A percentile compares a stretch with the other conserved stretches of the same genome.
phyloP scores from a whole-genome alignment of 2,797 vertebrate genomes.

The Hephaestus fuliginosus region DNA sequence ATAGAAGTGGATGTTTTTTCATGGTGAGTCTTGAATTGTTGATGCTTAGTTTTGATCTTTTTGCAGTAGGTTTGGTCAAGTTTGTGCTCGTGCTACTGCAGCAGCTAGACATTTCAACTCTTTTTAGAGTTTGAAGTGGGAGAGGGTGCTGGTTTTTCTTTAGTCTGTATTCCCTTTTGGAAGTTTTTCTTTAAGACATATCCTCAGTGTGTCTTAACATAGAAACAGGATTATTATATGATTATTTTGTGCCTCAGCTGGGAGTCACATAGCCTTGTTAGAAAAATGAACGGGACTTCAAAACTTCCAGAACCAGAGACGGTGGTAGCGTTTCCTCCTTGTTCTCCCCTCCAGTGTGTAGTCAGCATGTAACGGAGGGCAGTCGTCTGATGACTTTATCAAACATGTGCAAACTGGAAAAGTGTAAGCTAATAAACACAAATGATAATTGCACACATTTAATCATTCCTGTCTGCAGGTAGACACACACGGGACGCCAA shows the following conservation, averaged over 20 bases:
- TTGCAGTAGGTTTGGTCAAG: not conserved
- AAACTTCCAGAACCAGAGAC: not conserved
- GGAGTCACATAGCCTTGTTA: not conserved
- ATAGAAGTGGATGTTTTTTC: not conserved
- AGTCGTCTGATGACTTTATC: slow-evolving; percentile 26
- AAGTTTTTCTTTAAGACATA: not conserved
- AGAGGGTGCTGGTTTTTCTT: not conserved
- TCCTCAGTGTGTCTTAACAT: not conserved
- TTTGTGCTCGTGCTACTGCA: not conserved
- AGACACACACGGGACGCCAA: not conserved
- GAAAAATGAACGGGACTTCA: not conserved
- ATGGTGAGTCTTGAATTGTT: not conserved
- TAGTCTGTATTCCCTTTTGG: not conserved
- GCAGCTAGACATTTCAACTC: not conserved
- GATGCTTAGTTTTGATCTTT: not conserved
- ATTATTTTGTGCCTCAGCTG: no score
- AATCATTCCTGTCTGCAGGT: not conserved
- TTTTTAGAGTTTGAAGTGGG: not conserved
- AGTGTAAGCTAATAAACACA: slow-evolving; percentile 21
- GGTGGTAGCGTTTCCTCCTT: not conserved
- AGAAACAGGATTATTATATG: not conserved
- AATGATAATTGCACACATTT: slow-evolving; percentile 10
- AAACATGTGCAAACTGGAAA: slow-evolving; percentile 49
- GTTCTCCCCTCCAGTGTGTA: not conserved
- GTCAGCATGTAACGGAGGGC: not conserved